Evolutionary conservation across 2,113 vertebrate species (phyloP), one percentile per base, ranked within the genome.

Genomic region (Nesoenas mayeri): DNA sequence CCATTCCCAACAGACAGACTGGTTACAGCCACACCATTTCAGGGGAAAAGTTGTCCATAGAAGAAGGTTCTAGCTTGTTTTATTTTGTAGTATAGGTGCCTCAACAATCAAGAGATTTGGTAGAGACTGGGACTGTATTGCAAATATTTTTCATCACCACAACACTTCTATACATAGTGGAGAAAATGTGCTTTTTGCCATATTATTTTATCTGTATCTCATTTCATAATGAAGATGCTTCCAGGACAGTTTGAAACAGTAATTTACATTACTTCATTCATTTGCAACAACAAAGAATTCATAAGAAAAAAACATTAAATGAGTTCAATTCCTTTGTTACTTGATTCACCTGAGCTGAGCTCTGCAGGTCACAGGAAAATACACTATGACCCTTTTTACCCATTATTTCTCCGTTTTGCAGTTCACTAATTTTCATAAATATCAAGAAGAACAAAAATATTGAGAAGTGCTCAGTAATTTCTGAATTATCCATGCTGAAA

Each of bases 401-500:
- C 78, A 32, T 71, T 56, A 51, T 86, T 77, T 77, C 72, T 74
- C 78, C 15, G n/a, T 92, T 95, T 96, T 56, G 65, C 53, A 80
- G 75, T 84, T 94, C 73, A 79, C 65, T 58, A 60, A 87, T 95
- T 91, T 78, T 89, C 84, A 79, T 65, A 92, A 91, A 89, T 91
- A 92, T 36, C 44, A 66, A 48, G 74, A 89, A 87, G 84, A 84
- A 79, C 21, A 79, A 74, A 95, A 89, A 74, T 80, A 79, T 78
- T 83, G 65, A 79, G 56, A 60, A 87, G 32, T 78, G 20, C 11
- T 93, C 0, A 0, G 42, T 83, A 90, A 91, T 90, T 92, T 92
- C 64, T 1, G 2, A 92, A 84, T 34, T 93, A 93, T 69, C 78
- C 60, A 38, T 83, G 71, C 36, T 90, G 75, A 94, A 96, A 94